Percentiles rank a stretch among this genome's conserved stretches.
Evolutionary conservation across 2,797 vertebrate species (phyloP).

Genomic region (Hafferia zeledoni): DNA sequence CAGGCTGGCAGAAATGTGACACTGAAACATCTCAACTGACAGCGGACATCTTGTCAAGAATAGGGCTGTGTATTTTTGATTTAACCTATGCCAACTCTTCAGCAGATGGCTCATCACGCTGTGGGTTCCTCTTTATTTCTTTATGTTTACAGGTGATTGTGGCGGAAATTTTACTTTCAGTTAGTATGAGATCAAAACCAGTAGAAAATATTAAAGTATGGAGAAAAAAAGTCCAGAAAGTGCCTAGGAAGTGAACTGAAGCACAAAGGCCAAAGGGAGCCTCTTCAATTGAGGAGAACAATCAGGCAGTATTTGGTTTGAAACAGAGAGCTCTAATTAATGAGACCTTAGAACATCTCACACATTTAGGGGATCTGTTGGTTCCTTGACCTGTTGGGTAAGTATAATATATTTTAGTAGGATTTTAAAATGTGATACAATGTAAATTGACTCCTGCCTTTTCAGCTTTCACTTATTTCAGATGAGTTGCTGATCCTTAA

Average conservation of each 20-base stretch:
- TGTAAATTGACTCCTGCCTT: not conserved
- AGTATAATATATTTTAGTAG: not conserved
- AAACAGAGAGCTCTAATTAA: not conserved
- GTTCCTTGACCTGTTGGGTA: not conserved
- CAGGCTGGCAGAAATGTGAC: not conserved
- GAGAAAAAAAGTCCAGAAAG: not conserved
- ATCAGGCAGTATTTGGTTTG: not conserved
- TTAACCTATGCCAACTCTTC: not conserved
- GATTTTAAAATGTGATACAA: not conserved
- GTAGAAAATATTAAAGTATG: not conserved
- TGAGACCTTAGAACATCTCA: not conserved
- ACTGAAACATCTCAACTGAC: not conserved
- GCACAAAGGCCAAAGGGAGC: not conserved
- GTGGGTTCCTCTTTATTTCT: not conserved
- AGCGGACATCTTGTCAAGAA: not conserved
- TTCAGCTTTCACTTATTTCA: conserved; percentile 13
- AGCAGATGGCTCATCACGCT: accelerated
- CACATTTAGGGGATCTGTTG: not conserved
- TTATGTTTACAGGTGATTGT: not conserved
- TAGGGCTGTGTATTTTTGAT: not conserved
- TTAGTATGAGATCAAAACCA: not conserved
- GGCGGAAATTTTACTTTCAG: not conserved
- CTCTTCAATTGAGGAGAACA: not conserved
- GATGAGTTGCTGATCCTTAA: conserved; percentile 28
- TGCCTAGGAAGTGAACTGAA: not conserved